Evolutionary conservation across 2,797 vertebrate genomes (phyloP).

Genomic region (Propithecus perrieri): DNA sequence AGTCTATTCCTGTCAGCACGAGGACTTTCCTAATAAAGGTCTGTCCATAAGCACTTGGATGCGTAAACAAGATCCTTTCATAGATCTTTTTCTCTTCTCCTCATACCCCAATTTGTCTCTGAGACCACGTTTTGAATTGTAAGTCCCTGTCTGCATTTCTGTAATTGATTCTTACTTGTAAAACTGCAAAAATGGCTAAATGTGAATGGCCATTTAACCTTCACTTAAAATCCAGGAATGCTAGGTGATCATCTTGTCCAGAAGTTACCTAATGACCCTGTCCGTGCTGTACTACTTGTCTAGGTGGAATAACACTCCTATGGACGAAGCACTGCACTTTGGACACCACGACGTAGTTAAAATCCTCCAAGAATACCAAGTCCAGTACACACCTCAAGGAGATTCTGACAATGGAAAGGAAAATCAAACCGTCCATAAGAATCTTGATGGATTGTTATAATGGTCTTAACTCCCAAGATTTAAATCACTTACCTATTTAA

Average conservation of each 20-base stretch:
- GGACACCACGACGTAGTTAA: slow-evolving; percentile 98
- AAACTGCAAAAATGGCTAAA: neutral
- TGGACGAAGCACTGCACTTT: slow-evolving; percentile 98
- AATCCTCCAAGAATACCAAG: slow-evolving; percentile 96
- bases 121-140: neutral
- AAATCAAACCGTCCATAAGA: slow-evolving; percentile 92
- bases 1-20: neutral
- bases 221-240: neutral
- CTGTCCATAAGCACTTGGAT: neutral
- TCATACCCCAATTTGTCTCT: neutral
- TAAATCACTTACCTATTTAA: slow-evolving; percentile 81
- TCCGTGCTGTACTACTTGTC: neutral
- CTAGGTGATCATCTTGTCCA: neutral
- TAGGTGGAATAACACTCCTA: slow-evolving; percentile 99
- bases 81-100: neutral
- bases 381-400: slow-evolving; percentile 92
- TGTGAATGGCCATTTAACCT: neutral
- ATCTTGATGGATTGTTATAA: slow-evolving; percentile 97
- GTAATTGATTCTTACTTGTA: neutral
- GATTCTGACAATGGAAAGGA: slow-evolving; percentile 84
- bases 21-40: neutral
- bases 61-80: neutral
- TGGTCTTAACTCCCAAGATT: slow-evolving; percentile 76
- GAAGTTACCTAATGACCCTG: neutral
- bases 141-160: neutral